phyloP scores from a whole-genome alignment of 1,140 invertebrate genomes.

The Hyphantria cunea region DNA sequence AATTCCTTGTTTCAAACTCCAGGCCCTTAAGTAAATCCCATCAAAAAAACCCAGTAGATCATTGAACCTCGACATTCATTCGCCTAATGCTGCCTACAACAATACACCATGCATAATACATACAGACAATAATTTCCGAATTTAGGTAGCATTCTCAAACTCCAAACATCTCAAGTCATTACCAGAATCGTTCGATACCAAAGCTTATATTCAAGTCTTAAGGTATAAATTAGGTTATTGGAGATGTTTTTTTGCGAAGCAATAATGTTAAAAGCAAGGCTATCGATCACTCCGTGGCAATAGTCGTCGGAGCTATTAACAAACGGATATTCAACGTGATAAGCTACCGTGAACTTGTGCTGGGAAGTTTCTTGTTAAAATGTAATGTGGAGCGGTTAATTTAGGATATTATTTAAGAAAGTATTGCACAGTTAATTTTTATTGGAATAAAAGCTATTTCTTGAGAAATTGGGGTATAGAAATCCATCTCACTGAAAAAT shows the following conservation, averaged over 20 bases:
- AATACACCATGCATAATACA: constrained; percentile 28
- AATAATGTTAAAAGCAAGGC: constrained; percentile 31
- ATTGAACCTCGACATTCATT: too few relatives aligned
- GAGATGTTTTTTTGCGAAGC: constrained; percentile 24
- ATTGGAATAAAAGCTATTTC: too few relatives aligned
- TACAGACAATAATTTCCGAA: constrained; percentile 32
- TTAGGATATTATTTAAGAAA: too few relatives aligned
- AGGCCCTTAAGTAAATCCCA: too few relatives aligned
- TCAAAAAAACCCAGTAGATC: too few relatives aligned
- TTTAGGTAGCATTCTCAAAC: constrained; percentile 5
- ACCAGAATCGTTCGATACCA: not conserved
- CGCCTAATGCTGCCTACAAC: too few relatives aligned
- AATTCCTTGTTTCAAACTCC: too few relatives aligned
- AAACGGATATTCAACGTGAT: constrained; percentile 19
- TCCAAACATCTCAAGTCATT: constrained; percentile 3
- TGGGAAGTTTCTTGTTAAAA: constrained; percentile 6
- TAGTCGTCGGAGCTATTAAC: constrained; percentile 16
- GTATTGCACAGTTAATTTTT: too few relatives aligned
- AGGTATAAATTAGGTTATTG: constrained; percentile 22
- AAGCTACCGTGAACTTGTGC: constrained; percentile 10
- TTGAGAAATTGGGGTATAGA: too few relatives aligned
- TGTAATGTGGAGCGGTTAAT: not conserved
- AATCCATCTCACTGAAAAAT: too few relatives aligned
- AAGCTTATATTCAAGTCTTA: constrained; percentile 4
- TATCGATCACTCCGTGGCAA: constrained; percentile 25